Evolutionary conservation across 2,888 invertebrate genomes (phyloP).

Genomic region (Poecilus cupreus): DNA sequence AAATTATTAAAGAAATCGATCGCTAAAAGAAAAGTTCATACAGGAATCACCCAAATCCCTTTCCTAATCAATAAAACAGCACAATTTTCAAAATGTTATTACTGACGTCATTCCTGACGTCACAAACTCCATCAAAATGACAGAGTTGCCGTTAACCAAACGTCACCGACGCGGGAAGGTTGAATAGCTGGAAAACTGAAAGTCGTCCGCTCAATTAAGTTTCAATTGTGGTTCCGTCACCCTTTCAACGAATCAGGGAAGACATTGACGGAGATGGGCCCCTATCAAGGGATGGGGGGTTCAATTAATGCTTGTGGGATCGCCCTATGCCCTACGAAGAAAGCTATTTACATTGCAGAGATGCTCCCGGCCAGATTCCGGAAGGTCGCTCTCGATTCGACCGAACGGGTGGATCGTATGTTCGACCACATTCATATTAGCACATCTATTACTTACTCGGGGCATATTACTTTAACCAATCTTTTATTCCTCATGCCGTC

Average conservation of each 20-base stretch:
- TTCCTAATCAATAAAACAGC: background rate
- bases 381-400: background rate
- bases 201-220: conserved; percentile 55
- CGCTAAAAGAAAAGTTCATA: background rate
- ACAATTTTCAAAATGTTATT: conserved; percentile 18
- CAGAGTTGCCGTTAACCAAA: background rate
- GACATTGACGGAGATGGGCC: background rate
- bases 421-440: too few species aligned
- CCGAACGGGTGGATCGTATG: too few species aligned
- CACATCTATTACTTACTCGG: too few species aligned
- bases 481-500: too few species aligned
- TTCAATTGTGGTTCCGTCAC: conserved; percentile 55
- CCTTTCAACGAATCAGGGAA: conserved; percentile 20
- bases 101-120: background rate
- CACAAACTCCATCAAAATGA: conserved; percentile 32
- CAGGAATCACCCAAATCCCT: background rate
- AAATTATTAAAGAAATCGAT: conserved; percentile 25
- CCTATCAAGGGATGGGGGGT: background rate
- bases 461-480: too few species aligned
- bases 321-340: background rate
- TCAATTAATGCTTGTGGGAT: conserved; percentile 44
- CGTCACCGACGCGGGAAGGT: background rate
- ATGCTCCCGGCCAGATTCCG: background rate
- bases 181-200: conserved; percentile 52
- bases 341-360: conserved; percentile 18